A percentile compares a stretch with the other conserved stretches of the same genome.
phyloP scores from a whole-genome alignment of 2,888 invertebrate genomes.

The Platycnemis pennipes region DNA sequence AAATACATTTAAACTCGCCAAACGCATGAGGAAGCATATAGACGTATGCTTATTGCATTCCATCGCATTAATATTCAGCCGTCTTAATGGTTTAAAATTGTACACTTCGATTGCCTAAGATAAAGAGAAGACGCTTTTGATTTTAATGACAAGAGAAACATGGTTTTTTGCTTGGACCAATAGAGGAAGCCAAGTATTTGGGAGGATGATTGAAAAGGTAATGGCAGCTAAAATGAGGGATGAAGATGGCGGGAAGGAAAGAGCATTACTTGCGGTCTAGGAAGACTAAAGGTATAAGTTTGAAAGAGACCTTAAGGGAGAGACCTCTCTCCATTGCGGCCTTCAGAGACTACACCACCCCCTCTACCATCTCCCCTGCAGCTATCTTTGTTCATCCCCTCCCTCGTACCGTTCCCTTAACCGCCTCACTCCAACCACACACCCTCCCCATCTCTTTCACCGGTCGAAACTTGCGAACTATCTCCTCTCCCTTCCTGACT shows the following conservation, averaged over 20 bases:
- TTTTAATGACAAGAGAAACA: neutral
- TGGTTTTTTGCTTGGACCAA: neutral
- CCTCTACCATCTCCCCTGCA: neutral
- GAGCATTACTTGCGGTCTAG: neutral
- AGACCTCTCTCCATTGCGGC: neutral
- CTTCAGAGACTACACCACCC: neutral
- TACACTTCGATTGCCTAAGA: neutral
- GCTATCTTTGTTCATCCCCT: neutral
- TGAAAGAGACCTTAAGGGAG: constrained; percentile 26
- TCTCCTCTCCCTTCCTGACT: neutral
- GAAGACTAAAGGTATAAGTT: constrained; percentile 24
- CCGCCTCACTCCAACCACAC: neutral
- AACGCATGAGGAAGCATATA: too few species aligned
- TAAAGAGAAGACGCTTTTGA: neutral
- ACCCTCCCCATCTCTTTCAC: neutral
- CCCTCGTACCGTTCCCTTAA: neutral
- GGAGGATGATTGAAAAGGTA: neutral
- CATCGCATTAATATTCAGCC: too few species aligned
- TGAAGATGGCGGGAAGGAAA: constrained; percentile 22
- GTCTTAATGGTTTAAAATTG: neutral
- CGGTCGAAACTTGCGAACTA: constrained; percentile 30
- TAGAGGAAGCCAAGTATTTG: neutral
- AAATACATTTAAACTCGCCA: too few species aligned
- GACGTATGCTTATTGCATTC: too few species aligned
- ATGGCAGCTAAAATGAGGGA: neutral